Evolutionary conservation across 2,113 vertebrate genomes (phyloP), one percentile per base, ranked within the genome.

Genomic region (Pardalotus punctatus): DNA sequence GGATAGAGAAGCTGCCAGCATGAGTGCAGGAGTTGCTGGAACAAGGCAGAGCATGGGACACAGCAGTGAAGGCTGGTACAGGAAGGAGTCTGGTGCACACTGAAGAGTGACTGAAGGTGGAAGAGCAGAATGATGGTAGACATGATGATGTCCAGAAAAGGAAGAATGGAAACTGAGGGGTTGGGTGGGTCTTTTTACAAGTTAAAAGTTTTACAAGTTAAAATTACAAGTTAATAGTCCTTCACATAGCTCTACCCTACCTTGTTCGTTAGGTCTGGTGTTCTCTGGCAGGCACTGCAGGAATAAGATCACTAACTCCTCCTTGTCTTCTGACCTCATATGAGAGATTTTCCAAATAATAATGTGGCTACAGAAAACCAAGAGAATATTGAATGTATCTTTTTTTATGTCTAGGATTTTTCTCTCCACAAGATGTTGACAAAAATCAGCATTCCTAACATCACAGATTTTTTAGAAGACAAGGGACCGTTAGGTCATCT

Each of bases 51-150:
- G 23, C 40, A 29, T 6, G 18, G 40, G 87, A 77, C 62, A 76
- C 9, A n/a, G 17, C 22, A 66, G 24, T 29, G 27, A 58, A 25
- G 9, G 12, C 1, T 51, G 47, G 17, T 42, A 58, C 22, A 79
- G 53, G 14, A 66, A 35, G 9, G 15, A 77, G 15, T 13, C 72
- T 79, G 24, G 25, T 36, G 48, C 35, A 35, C 17, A 3, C 15
- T 25, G 6, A 4, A 47, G 40, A 36, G 48, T 0, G 0, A 21
- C 48, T 81, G 38, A 35, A 66, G 35, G 38, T 35, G 56, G 66
- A 86, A 71, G 11, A 78, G 33, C 18, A 81, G 65, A 73, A 35
- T 12, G 27, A 47, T 10, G 28, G 28, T 7, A 43, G 51, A 36
- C 21, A 62, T 0, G 0, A 28, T 36, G 15, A 24, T 72, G 16